Conservation (phyloP, 2,797 vertebrate genomes). For the Otus scops region DNA sequence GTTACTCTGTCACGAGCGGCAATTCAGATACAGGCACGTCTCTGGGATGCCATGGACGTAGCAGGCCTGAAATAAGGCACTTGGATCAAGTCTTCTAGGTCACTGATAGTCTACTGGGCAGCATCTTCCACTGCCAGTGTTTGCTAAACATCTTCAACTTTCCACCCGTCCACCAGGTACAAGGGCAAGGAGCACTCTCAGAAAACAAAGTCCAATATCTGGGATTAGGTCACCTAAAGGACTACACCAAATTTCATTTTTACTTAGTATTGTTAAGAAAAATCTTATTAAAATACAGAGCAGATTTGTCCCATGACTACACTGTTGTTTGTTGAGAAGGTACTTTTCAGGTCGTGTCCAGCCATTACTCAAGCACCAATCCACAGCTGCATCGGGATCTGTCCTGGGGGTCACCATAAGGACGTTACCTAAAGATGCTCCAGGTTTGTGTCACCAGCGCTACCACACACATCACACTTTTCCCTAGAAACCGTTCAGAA, state of each 20-base stretch:
- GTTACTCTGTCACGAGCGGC: background rate
- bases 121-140: background rate
- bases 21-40: background rate
- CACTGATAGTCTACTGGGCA: background rate
- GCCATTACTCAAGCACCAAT: background rate
- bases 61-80: background rate
- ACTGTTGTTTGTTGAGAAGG: background rate
- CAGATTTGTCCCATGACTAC: background rate
- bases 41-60: background rate
- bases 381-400: background rate
- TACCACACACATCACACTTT: background rate
- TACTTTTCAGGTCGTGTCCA: background rate
- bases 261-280: background rate
- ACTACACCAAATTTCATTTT: background rate
- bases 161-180: fast-evolving
- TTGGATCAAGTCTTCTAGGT: background rate
- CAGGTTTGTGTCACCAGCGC: background rate
- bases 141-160: background rate
- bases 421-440: background rate
- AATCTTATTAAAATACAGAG: background rate
- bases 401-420: background rate
- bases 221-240: background rate
- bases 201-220: background rate
- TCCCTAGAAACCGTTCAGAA: background rate
- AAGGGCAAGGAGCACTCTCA: background rate